Conservation (phyloP, 2,888 invertebrate genomes). For the Ichneumoninae sp. region DNA sequence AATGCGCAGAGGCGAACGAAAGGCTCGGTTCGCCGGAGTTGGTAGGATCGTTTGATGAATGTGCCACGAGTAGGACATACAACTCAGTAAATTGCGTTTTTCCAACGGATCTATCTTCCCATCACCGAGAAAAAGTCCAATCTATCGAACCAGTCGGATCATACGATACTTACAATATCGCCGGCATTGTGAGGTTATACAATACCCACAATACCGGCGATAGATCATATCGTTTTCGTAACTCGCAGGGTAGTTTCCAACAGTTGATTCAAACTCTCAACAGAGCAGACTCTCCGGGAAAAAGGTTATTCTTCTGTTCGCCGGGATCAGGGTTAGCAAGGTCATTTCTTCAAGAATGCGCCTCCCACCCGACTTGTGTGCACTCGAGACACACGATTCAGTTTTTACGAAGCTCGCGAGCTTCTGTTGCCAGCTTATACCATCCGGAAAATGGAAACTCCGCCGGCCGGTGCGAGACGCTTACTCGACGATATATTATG, state of each 20-base stretch:
- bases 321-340: neutral
- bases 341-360: constrained; percentile 1
- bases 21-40: neutral
- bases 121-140: neutral
- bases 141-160: neutral
- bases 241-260: neutral
- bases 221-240: constrained; percentile 2
- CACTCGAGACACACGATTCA: constrained; percentile 12
- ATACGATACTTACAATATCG: neutral
- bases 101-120: neutral
- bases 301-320: constrained; percentile 1
- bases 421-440: constrained; percentile 45
- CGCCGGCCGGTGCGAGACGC: constrained; percentile 44
- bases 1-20: constrained; percentile 2
- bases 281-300: neutral
- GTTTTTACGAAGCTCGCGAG: constrained; percentile 1
- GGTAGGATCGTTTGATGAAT: neutral
- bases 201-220: neutral
- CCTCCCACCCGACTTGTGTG: neutral
- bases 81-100: neutral
- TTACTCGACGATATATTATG: constrained; percentile 56
- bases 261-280: neutral
- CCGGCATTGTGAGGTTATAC: neutral
- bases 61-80: neutral
- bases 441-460: constrained; percentile 64